Percentiles rank a stretch among this genome's conserved stretches.
Conservation (phyloP, 2,888 invertebrate genomes). For the Orthonychiurus folsomi region DNA sequence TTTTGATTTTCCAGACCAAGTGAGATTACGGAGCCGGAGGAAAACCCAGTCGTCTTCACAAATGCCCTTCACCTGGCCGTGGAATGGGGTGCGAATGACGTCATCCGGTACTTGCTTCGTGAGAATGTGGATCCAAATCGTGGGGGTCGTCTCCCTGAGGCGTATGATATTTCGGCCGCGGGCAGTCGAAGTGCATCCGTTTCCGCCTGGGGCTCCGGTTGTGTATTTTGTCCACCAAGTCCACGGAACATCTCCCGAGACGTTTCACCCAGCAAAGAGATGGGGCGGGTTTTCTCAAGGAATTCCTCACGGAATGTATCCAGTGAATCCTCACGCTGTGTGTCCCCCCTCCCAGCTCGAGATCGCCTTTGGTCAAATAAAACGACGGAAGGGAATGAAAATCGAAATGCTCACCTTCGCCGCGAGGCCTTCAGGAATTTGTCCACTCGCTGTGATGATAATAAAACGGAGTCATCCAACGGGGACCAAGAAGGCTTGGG, state of each 20-base stretch:
- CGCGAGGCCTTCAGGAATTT: slow-evolving; percentile 40
- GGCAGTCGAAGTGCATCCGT: slow-evolving; percentile 40
- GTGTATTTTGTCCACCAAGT: slow-evolving; percentile 41
- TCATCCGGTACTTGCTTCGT: slow-evolving; percentile 49
- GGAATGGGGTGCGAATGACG: slow-evolving; percentile 51
- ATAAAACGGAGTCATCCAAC: slow-evolving; percentile 37
- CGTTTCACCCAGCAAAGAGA: slow-evolving; percentile 39
- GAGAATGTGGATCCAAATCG: slow-evolving; percentile 53
- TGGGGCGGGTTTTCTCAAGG: slow-evolving; percentile 38
- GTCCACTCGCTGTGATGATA: slow-evolving; percentile 34
- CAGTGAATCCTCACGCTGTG: slow-evolving; percentile 39
- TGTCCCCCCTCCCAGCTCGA: slow-evolving; percentile 35
- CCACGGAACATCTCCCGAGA: slow-evolving; percentile 39
- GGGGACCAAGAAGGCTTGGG: slow-evolving; percentile 35
- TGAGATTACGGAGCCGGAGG: slow-evolving; percentile 43
- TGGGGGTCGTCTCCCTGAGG: slow-evolving; percentile 44
- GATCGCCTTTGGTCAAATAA: slow-evolving; percentile 39
- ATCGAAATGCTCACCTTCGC: slow-evolving; percentile 36
- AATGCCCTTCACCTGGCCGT: slow-evolving; percentile 54
- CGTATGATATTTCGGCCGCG: slow-evolving; percentile 39
- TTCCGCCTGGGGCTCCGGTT: slow-evolving; percentile 40
- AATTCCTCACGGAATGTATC: slow-evolving; percentile 40
- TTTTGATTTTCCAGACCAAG: slow-evolving; percentile 29
- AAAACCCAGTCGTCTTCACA: slow-evolving; percentile 47
- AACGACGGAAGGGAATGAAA: slow-evolving; percentile 23